Evolutionary conservation across 2,113 vertebrate species (phyloP).

Genomic region (Synodontis membranacea): DNA sequence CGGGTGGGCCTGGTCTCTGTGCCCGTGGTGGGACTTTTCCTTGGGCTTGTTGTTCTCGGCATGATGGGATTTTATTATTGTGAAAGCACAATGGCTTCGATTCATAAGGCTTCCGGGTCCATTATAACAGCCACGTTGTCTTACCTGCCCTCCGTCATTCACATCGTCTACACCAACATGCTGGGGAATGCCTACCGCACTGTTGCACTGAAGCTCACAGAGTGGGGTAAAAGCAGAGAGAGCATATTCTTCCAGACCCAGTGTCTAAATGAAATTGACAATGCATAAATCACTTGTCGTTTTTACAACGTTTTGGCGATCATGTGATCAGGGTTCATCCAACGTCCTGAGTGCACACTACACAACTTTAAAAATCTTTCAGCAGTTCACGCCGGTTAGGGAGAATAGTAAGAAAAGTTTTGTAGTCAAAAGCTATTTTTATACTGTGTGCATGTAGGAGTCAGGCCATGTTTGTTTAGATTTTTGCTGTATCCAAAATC

Average conservation of each 20-base stretch:
- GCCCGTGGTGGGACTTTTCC: conserved; percentile 72
- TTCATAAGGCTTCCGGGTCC: conserved; percentile 62
- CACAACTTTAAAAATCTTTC: background rate
- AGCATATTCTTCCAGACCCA: background rate
- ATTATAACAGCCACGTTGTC: conserved; percentile 61
- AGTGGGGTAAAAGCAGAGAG: conserved; percentile 71
- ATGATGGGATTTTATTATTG: conserved; percentile 75
- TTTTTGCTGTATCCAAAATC: background rate
- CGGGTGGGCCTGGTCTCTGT: conserved; percentile 72
- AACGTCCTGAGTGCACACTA: background rate
- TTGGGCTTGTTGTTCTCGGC: conserved; percentile 71
- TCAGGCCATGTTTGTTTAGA: background rate
- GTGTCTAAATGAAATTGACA: background rate
- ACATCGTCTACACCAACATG: conserved; percentile 75
- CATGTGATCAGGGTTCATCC: background rate
- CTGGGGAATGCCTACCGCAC: conserved; percentile 69
- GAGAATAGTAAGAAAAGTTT: no score
- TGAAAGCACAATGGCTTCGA: conserved; percentile 63
- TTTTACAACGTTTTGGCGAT: background rate
- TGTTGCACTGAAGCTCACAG: conserved; percentile 70
- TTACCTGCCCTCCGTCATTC: conserved; percentile 73
- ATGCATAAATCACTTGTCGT: background rate
- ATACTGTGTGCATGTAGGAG: background rate
- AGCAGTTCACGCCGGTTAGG: no score
- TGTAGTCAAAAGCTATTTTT: background rate